These are phyloP conservation scores for Rhogogaster chlorosoma DNA, from an alignment of 2,888 invertebrate genomes.

Conservation along the genomic window DNA sequence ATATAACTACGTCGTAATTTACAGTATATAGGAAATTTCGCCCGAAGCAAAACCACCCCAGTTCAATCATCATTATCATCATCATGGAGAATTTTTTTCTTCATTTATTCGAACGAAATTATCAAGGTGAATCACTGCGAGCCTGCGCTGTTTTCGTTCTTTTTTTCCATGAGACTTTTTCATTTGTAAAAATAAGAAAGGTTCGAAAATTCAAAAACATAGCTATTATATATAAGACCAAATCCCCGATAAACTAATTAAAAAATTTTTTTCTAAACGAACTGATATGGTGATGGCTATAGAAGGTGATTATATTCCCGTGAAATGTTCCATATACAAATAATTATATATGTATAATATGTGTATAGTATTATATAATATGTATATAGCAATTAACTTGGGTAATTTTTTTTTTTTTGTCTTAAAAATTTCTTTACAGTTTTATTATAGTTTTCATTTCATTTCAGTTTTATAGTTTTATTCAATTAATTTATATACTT, in stretches of 20 bases:
- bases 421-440: conserved; percentile 24
- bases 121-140: background rate
- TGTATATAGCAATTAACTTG: conserved; percentile 25
- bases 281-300: background rate
- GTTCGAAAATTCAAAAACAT: too few relatives aligned
- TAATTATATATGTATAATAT: conserved; percentile 21
- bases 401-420: conserved; percentile 1
- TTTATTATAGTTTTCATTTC: background rate
- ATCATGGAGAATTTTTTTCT: background rate
- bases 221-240: background rate
- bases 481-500: background rate
- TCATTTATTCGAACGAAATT: background rate
- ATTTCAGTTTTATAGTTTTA: background rate
- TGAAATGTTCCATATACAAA: background rate
- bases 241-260: background rate
- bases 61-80: background rate
- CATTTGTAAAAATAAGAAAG: background rate
- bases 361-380: conserved; percentile 13
- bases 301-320: background rate
- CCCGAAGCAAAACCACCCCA: background rate
- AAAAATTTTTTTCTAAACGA: too few relatives aligned
- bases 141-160: background rate
- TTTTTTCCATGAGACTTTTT: background rate
- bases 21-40: conserved; percentile 10
- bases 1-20: background rate